A percentile compares a stretch with the other conserved stretches of the same genome.
phyloP scores from a whole-genome alignment of 2,888 invertebrate genomes.

The Xestoiulus laeticollis region DNA sequence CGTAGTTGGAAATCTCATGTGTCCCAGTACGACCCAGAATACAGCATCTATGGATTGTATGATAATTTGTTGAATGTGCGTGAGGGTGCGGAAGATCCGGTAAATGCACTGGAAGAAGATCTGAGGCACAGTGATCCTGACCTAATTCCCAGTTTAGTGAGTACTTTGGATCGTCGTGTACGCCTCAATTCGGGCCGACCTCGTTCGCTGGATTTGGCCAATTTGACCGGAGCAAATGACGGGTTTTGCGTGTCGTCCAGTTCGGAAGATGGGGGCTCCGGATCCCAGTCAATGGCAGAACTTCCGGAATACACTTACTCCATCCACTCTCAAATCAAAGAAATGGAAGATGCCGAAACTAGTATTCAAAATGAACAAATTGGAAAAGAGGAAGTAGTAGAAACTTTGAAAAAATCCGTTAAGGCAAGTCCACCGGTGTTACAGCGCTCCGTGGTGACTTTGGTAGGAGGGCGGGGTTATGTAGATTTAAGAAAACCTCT shows the following conservation, averaged over 20 bases:
- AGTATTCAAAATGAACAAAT: neutral
- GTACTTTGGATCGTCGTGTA: slow-evolving; percentile 80
- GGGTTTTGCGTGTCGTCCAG: slow-evolving; percentile 52
- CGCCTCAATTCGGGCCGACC: slow-evolving; percentile 85
- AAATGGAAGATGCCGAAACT: neutral
- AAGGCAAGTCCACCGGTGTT: neutral
- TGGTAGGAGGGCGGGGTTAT: slow-evolving; percentile 90
- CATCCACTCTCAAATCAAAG: slow-evolving; percentile 42
- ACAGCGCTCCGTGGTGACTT: slow-evolving; percentile 75
- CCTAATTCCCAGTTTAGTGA: slow-evolving; percentile 69
- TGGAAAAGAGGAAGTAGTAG: slow-evolving; percentile 53
- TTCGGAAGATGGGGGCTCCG: slow-evolving; percentile 54
- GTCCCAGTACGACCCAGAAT: slow-evolving; percentile 63
- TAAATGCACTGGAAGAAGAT: slow-evolving; percentile 78
- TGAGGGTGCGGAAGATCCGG: slow-evolving; percentile 80
- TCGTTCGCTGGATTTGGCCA: slow-evolving; percentile 81
- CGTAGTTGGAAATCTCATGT: slow-evolving; percentile 55
- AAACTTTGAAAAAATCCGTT: slow-evolving; percentile 35
- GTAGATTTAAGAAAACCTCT: slow-evolving; percentile 75
- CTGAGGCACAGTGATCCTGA: slow-evolving; percentile 84
- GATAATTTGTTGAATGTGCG: slow-evolving; percentile 89
- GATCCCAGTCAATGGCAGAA: slow-evolving; percentile 53
- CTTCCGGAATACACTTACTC: slow-evolving; percentile 54
- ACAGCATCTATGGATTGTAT: slow-evolving; percentile 89
- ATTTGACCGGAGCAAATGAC: slow-evolving; percentile 72